Evolutionary conservation across 1,140 invertebrate genomes (phyloP).

Genomic region (Drosophila nikananu): DNA sequence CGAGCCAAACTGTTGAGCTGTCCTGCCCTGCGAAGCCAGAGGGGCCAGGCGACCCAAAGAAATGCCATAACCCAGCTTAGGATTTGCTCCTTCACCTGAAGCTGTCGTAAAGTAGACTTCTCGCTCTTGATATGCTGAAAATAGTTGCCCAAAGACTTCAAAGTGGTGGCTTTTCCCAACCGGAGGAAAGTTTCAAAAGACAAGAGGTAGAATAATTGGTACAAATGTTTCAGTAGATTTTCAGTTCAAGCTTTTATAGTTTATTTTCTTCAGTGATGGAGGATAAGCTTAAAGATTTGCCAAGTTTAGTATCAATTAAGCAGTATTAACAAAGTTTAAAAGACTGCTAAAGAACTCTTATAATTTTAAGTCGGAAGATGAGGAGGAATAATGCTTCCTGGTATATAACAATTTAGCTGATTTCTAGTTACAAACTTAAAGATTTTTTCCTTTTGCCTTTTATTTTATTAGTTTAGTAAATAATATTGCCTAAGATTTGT

Average conservation of each 20-base stretch:
- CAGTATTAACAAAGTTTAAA: slow-evolving; percentile 1
- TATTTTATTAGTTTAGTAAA: no score
- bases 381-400: background rate
- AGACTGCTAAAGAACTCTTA: background rate
- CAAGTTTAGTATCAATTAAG: slow-evolving; percentile 14
- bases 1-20: slow-evolving; percentile 76
- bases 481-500: no score
- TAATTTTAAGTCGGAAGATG: no score
- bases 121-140: slow-evolving; percentile 15
- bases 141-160: slow-evolving; percentile 19
- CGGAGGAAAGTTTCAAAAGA: slow-evolving; percentile 7
- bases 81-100: slow-evolving; percentile 32
- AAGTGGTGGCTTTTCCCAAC: slow-evolving; percentile 5
- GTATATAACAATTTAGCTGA: background rate
- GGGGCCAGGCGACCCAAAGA: slow-evolving; percentile 23
- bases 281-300: slow-evolving; percentile 1
- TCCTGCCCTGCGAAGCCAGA: slow-evolving; percentile 17
- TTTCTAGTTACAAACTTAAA: no score
- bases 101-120: slow-evolving; percentile 36
- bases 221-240: slow-evolving; percentile 41
- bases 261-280: background rate
- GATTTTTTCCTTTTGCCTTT: no score
- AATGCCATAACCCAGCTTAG: slow-evolving; percentile 49
- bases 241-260: slow-evolving; percentile 2
- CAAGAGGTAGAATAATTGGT: slow-evolving; percentile 36